Base-by-base conservation (phyloP, 2,888 invertebrate species). In the Aelia acuminata region DNA sequence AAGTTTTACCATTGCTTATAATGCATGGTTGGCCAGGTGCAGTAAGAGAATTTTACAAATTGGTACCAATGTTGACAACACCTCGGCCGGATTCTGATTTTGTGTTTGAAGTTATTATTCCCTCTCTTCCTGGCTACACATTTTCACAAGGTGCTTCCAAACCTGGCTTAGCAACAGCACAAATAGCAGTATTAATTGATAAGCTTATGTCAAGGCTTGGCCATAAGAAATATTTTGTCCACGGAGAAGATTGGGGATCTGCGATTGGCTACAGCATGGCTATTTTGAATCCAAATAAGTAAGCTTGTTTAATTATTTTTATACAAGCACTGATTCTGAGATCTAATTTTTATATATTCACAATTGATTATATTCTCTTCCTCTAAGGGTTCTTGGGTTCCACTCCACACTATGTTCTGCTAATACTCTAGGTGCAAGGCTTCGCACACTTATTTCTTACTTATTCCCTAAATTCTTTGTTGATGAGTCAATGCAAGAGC, bases 21-120 rank as follows among this genome's bases (percentile, higher is more conserved):
- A 92, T 96, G 26, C 97, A 97, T 90, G 97, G 97, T 39, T 97
- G 97, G 97, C 98, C 97, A 0, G 96, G 97, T 3, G 96, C 96
- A 0, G 92, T 97, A 1, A 94, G 95, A 8, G 97, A 97, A 92
- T 97, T 97, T 92, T 95, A 96, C 91, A 95, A 95, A 87, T 92
- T 96, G 26, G 95, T 96, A 87, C 96, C 96, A 0, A 91, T 94
- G 88, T 92, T 96, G 57, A 95, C 94, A 0, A 93, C 93, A 0
- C 93, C 93, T 0, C 92, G 92, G 11, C 91, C 92, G 0, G 93
- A 93, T 84, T 92, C 93, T 39, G 93, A 94, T 75, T 95, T 95
- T 90, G 95, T 94, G 0, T 96, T 96, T 91, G 96, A 96, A 92
- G 92, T 92, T 89, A 93, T 96, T 49, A 94, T 93, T 0, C 96